Conservation (phyloP, 2,797 vertebrate species). For the Nothura maculosa region DNA sequence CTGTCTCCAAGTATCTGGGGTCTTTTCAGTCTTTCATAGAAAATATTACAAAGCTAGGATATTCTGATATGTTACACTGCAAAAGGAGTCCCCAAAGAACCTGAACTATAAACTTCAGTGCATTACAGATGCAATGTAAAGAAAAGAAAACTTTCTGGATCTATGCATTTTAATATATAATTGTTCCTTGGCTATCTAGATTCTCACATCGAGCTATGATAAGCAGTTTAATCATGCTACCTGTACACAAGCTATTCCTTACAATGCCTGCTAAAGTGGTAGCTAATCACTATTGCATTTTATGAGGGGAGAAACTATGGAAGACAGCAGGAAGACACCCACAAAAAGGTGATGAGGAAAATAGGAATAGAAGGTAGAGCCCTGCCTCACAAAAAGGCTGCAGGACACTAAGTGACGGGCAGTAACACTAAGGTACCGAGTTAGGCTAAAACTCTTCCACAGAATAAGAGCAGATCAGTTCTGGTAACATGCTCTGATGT, state of each 20-base stretch:
- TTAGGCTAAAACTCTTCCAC: neutral
- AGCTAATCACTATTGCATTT: neutral
- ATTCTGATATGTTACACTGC: neutral
- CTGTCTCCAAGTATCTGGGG: neutral
- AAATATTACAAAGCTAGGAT: neutral
- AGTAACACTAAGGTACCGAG: neutral
- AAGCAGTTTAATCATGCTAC: neutral
- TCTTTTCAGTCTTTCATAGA: neutral
- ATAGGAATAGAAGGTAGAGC: constrained; percentile 38
- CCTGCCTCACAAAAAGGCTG: constrained; percentile 19
- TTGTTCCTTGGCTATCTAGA: neutral
- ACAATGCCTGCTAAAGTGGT: neutral
- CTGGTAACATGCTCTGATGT: neutral
- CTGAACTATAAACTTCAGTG: neutral
- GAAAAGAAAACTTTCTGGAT: neutral
- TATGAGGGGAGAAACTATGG: neutral
- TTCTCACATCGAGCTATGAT: neutral
- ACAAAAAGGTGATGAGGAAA: constrained; percentile 31
- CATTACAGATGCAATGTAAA: neutral
- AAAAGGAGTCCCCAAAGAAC: neutral
- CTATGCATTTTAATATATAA: neutral
- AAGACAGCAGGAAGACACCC: neutral
- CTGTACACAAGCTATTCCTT: neutral
- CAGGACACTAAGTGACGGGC: neutral
- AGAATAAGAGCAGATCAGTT: constrained; percentile 30